A percentile compares a stretch with the other conserved stretches of the same genome.
Evolutionary conservation across 2,888 invertebrate species (phyloP).

Genomic region (Protula sp.): DNA sequence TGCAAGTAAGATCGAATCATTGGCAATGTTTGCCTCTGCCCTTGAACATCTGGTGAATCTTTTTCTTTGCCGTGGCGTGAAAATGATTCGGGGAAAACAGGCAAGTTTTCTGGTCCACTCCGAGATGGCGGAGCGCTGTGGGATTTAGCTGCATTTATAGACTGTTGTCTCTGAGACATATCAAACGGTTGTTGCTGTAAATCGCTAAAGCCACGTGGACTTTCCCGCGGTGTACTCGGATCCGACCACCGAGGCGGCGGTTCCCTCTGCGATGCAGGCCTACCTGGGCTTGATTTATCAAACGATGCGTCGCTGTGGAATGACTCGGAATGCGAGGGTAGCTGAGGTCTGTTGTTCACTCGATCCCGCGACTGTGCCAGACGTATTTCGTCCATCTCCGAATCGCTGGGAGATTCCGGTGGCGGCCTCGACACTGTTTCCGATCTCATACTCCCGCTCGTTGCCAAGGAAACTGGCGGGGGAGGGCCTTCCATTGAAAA

Average conservation of each 20-base stretch:
- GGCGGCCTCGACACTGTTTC: not conserved
- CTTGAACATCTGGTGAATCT: not conserved
- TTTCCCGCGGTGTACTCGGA: not conserved
- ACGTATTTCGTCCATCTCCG: not conserved
- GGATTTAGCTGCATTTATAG: too few species aligned
- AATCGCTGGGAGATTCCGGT: not conserved
- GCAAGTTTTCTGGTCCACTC: not conserved
- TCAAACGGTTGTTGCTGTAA: not conserved
- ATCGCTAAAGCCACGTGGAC: not conserved
- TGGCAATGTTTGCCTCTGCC: not conserved
- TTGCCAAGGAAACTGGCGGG: not conserved
- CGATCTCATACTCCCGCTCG: not conserved
- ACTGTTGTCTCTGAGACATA: too few species aligned
- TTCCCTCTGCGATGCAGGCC: not conserved
- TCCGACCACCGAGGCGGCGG: not conserved
- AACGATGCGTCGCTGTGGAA: not conserved
- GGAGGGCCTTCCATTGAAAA: not conserved
- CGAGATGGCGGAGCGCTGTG: not conserved
- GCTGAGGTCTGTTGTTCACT: not conserved
- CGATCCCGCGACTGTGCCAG: not conserved
- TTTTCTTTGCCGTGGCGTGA: not conserved
- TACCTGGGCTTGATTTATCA: not conserved
- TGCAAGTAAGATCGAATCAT: not conserved
- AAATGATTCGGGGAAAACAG: not conserved
- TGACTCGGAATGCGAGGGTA: not conserved